Evolutionary conservation across 2,888 invertebrate species (phyloP).

Genomic region (Chaetogeoica ovagalla): DNA sequence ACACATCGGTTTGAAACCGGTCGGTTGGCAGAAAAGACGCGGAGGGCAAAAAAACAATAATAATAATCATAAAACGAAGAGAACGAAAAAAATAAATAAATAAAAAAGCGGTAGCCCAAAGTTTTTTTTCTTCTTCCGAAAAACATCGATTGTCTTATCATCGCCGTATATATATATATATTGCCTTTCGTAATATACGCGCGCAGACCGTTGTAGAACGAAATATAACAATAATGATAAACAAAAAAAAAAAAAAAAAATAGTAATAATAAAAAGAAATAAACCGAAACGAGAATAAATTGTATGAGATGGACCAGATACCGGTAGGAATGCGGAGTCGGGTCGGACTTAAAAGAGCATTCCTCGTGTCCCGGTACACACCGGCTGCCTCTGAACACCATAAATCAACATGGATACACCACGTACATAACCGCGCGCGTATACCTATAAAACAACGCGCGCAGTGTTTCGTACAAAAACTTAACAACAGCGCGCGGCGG

Average conservation of each 20-base stretch:
- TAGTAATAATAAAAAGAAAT: slow-evolving; percentile 28
- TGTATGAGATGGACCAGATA: slow-evolving; percentile 51
- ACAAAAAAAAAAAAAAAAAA: slow-evolving; percentile 6
- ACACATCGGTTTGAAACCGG: slow-evolving; percentile 20
- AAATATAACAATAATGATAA: slow-evolving; percentile 6
- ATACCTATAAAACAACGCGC: slow-evolving; percentile 29
- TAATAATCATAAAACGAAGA: no score
- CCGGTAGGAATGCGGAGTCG: slow-evolving; percentile 45
- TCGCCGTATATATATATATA: not conserved
- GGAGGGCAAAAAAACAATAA: not conserved
- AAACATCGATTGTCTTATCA: slow-evolving; percentile 52
- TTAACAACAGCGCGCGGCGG: slow-evolving; percentile 12
- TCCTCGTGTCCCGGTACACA: slow-evolving; percentile 50
- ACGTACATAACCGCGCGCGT: slow-evolving; percentile 25
- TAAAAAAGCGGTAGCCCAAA: slow-evolving; percentile 50
- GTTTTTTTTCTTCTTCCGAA: slow-evolving; percentile 52
- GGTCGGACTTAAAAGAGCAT: slow-evolving; percentile 51
- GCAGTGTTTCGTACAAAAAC: slow-evolving; percentile 35
- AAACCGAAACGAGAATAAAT: slow-evolving; percentile 52
- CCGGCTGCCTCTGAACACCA: slow-evolving; percentile 49
- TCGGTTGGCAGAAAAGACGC: slow-evolving; percentile 36
- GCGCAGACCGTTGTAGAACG: slow-evolving; percentile 25
- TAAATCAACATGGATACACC: slow-evolving; percentile 49
- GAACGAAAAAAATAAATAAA: slow-evolving; percentile 7
- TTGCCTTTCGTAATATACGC: slow-evolving; percentile 18